A percentile compares a stretch with the other conserved stretches of the same genome.
These are phyloP conservation scores for Pyrocephalus nanus DNA, from an alignment of 2,797 vertebrate genomes.

Conservation along the genomic window DNA sequence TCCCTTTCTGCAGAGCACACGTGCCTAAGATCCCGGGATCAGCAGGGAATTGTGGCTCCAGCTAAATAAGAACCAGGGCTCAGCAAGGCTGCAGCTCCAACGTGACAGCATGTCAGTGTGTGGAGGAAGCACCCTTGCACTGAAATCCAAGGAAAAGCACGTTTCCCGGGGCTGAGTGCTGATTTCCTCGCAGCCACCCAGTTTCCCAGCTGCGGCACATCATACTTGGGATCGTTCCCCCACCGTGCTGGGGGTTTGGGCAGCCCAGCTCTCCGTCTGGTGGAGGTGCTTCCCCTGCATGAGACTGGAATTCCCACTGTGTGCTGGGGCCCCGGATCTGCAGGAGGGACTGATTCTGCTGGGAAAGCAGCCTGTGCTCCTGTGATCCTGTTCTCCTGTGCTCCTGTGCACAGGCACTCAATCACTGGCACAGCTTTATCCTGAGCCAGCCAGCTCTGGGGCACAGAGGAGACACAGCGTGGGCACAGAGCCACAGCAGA, in stretches of 20 bases:
- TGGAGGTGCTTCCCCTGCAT: background rate
- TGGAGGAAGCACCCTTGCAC: background rate
- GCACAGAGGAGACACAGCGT: accelerated
- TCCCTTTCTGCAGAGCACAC: background rate
- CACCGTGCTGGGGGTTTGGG: background rate
- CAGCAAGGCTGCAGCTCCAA: background rate
- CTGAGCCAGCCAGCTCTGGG: background rate
- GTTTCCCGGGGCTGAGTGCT: background rate
- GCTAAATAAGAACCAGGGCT: background rate
- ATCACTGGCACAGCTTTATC: accelerated
- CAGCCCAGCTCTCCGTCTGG: background rate
- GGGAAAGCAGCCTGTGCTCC: background rate
- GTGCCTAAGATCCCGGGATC: background rate
- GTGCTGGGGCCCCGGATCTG: background rate
- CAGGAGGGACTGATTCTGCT: background rate
- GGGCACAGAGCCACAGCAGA: background rate
- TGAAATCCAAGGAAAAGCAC: background rate
- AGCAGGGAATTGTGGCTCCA: background rate
- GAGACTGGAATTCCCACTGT: accelerated
- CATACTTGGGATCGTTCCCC: background rate
- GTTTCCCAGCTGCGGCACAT: background rate
- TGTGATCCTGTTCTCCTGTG: accelerated
- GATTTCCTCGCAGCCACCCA: background rate
- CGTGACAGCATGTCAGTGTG: background rate
- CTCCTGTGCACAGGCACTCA: accelerated